These are phyloP conservation scores for Aporophyla nigra DNA, from an alignment of 2,888 invertebrate genomes.

Conservation along the genomic window DNA sequence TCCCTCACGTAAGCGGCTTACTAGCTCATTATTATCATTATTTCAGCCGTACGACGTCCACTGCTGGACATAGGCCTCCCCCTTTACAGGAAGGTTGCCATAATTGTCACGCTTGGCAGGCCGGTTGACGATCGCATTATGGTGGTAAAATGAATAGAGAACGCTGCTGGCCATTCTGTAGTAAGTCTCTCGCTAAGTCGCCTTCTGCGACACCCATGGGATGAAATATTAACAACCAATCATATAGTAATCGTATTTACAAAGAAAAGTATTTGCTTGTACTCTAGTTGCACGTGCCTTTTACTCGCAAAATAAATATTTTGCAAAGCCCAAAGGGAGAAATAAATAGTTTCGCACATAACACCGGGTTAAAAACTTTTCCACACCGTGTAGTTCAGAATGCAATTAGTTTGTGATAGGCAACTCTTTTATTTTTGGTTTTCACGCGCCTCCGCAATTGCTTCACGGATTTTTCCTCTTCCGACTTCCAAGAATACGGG, in stretches of 20 bases:
- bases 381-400: conserved; percentile 18
- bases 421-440: conserved; percentile 6
- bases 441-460: neutral
- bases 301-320: neutral
- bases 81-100: too few relatives aligned
- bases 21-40: too few relatives aligned
- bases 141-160: too few relatives aligned
- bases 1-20: too few relatives aligned
- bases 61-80: too few relatives aligned
- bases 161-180: too few relatives aligned
- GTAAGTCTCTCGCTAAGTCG: too few relatives aligned
- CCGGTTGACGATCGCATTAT: too few relatives aligned
- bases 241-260: neutral
- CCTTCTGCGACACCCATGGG: too few relatives aligned
- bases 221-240: too few relatives aligned
- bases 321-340: neutral
- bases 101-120: too few relatives aligned
- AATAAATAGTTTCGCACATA: conserved; percentile 9
- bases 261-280: neutral
- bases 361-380: conserved; percentile 14
- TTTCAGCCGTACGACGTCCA: too few relatives aligned
- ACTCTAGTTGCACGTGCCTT: conserved; percentile 13
- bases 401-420: conserved; percentile 31
- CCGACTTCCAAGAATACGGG: neutral
- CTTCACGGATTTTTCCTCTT: neutral